phyloP scores from a whole-genome alignment of 2,888 invertebrate species.

The Entomobrya proxima region DNA sequence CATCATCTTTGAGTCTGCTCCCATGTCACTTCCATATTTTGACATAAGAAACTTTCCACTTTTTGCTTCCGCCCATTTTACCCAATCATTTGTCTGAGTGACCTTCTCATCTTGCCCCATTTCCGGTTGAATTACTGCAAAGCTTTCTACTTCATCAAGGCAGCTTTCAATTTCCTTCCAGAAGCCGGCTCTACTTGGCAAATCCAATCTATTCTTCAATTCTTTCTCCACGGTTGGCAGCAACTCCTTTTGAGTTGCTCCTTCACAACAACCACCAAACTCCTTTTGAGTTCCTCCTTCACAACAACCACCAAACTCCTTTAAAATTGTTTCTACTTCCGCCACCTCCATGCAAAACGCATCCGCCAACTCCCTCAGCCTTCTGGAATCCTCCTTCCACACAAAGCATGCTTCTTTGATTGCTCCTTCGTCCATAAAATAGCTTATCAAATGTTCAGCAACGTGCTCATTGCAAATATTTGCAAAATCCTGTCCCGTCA shows the following conservation, averaged over 20 bases:
- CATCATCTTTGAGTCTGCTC: neutral
- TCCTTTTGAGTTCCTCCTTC: too few relatives aligned
- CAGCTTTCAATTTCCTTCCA: conserved; percentile 3
- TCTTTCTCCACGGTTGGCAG: neutral
- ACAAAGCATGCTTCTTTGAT: neutral
- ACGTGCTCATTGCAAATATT: neutral
- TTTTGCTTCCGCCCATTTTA: neutral
- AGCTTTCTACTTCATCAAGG: neutral
- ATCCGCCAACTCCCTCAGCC: neutral
- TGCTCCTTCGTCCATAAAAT: neutral
- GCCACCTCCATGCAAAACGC: neutral
- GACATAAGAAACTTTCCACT: neutral
- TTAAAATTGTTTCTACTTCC: neutral
- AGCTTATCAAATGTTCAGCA: neutral
- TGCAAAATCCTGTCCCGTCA: neutral
- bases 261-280: too few relatives aligned
- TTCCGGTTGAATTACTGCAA: neutral
- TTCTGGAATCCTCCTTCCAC: neutral
- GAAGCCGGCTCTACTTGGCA: neutral
- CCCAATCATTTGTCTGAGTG: neutral
- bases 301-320: neutral
- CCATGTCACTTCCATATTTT: neutral
- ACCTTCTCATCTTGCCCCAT: neutral
- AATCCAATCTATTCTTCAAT: neutral
- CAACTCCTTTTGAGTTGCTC: too few relatives aligned